These are phyloP conservation scores for Cephus spinipes DNA, from an alignment of 2,888 invertebrate genomes.

Conservation along the genomic window DNA sequence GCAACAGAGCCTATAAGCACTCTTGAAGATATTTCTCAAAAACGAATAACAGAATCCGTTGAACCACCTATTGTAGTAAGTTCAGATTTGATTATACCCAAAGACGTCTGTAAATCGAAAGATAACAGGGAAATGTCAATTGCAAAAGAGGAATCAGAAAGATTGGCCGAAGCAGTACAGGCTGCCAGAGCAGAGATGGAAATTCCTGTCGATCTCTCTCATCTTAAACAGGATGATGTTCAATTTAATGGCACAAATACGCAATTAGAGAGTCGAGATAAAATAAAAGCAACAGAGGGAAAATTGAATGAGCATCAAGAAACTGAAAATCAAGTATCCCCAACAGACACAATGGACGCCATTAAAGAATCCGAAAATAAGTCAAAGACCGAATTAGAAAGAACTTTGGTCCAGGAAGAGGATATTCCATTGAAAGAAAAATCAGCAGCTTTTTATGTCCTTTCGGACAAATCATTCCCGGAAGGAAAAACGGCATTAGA, in stretches of 20 bases:
- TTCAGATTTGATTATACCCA: neutral
- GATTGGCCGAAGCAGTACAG: neutral
- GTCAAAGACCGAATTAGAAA: neutral
- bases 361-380: neutral
- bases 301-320: no score
- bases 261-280: neutral
- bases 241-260: neutral
- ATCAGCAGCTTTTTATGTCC: slow-evolving; percentile 18
- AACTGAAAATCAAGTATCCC: no score
- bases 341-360: no score
- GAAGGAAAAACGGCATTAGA: neutral
- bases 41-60: neutral
- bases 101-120: neutral
- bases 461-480: slow-evolving; percentile 8
- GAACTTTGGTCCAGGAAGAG: neutral
- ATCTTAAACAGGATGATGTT: neutral
- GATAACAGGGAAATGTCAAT: neutral
- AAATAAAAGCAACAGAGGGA: no score
- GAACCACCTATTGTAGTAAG: neutral
- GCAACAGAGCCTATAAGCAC: neutral
- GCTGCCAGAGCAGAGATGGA: neutral
- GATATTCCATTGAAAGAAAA: slow-evolving; percentile 3
- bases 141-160: neutral
- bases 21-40: neutral
- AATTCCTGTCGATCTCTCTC: neutral